phyloP scores from a whole-genome alignment of 2,113 vertebrate species.

The Cochlearius cochlearius region DNA sequence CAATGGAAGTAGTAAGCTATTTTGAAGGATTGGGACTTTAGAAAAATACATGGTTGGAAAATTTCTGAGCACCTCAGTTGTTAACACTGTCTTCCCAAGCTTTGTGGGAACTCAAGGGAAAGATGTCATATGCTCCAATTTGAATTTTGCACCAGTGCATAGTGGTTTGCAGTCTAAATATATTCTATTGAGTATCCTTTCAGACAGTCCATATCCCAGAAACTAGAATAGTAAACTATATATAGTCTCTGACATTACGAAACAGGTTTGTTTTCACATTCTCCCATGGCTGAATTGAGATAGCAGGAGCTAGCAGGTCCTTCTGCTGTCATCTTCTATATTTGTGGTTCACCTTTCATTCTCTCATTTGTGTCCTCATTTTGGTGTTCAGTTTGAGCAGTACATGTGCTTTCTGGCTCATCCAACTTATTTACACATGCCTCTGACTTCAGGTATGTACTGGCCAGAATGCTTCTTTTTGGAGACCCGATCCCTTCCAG shows the following conservation, averaged over 20 bases:
- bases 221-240: conserved; percentile 26
- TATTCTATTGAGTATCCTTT: conserved; percentile 15
- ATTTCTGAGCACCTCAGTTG: background rate
- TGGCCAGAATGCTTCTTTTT: background rate
- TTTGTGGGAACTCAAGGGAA: background rate
- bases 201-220: conserved; percentile 25
- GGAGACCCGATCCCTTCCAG: background rate
- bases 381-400: background rate
- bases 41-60: background rate
- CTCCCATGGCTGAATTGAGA: background rate
- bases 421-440: background rate
- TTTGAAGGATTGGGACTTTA: background rate
- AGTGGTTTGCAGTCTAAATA: conserved; percentile 21
- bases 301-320: background rate
- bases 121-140: background rate
- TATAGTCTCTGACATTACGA: conserved; percentile 43
- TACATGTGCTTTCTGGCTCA: background rate
- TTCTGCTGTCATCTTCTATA: background rate
- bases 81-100: background rate
- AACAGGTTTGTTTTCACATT: conserved; percentile 40
- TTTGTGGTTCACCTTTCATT: background rate
- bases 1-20: background rate
- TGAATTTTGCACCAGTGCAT: background rate
- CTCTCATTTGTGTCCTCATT: background rate
- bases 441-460: background rate